Evolutionary conservation across 2,888 invertebrate genomes (phyloP), one percentile per base, ranked within the genome.

Genomic region (Octodonta nipae): DNA sequence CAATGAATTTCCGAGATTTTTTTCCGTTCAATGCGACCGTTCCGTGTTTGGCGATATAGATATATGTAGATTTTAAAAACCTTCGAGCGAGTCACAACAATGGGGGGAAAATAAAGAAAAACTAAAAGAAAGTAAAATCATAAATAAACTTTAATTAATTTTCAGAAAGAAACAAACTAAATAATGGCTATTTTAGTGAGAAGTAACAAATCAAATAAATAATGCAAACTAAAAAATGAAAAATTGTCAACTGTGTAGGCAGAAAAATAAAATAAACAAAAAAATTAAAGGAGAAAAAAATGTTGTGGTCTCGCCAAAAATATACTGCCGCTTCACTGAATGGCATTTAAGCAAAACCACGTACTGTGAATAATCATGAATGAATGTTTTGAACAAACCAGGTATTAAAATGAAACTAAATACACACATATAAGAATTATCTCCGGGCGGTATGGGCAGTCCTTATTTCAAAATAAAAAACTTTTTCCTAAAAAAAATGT

Each of bases 301-400:
- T 35, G 48, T 51, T 52, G 57, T 58, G 57, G 56, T 54, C 56
- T 58, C 56, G 55, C 54, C 48, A 50, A 55, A 22, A 55, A 55
- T 52, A 50, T 56, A 52, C 54, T 53, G 46, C 54, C 52, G 49
- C 48, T 45, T 44, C 49, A 44, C 43, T 46, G 50, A 51, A n/a
- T 52, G 51, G 54, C 54, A 52, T 55, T 51, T 51, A 46, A 54
- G 52, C 55, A 58, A 59, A 59, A 60, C 59, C 56, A 58, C 56
- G 52, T 47, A 53, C 50, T 46, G 41, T 46, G 43, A 36, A 42
- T 44, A 52, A 56, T 54, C 51, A 51, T 53, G 46, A 48, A 45
- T 11, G 11, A 47, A 50, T 49, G 51, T 52, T 22, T 52, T 52
- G 49, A 52, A 50, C 50, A 40, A 37, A 34, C 37, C n/a, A n/a